Percentiles rank a stretch among this genome's conserved stretches.
Evolutionary conservation across 1,140 invertebrate species (phyloP).

Genomic region (Zaprionus gabonicus): DNA sequence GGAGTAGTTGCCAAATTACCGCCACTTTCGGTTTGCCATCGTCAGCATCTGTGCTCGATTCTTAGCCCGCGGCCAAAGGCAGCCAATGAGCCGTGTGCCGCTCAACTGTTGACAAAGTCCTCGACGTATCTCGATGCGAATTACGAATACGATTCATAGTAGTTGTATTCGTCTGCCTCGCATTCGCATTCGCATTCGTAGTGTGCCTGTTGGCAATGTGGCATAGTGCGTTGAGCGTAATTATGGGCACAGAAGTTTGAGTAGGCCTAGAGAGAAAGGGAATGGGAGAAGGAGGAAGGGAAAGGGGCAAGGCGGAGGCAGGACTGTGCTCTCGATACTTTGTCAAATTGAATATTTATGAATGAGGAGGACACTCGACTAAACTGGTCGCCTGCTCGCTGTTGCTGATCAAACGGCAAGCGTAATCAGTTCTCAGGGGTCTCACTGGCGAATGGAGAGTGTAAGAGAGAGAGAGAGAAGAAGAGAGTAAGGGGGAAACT

Average conservation of each 20-base stretch:
- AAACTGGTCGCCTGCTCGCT: slow-evolving; percentile 30
- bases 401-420: slow-evolving; percentile 76
- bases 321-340: slow-evolving; percentile 19
- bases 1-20: slow-evolving; percentile 68
- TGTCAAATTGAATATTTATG: slow-evolving; percentile 75
- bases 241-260: slow-evolving; percentile 67
- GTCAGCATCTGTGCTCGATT: slow-evolving; percentile 78
- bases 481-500: neutral
- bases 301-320: neutral
- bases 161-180: neutral
- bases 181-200: neutral
- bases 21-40: slow-evolving; percentile 63
- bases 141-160: slow-evolving; percentile 26
- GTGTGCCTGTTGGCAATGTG: slow-evolving; percentile 37
- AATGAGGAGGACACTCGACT: slow-evolving; percentile 39
- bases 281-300: neutral
- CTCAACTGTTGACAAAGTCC: slow-evolving; percentile 73
- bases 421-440: slow-evolving; percentile 59
- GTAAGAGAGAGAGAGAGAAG: neutral
- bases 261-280: slow-evolving; percentile 11
- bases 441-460: slow-evolving; percentile 2
- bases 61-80: slow-evolving; percentile 76
- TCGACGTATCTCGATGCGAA: slow-evolving; percentile 60
- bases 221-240: slow-evolving; percentile 46
- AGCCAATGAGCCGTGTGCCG: slow-evolving; percentile 73